Base-by-base conservation (phyloP, 2,888 invertebrate species). In the Tanytarsus gracilentus region DNA sequence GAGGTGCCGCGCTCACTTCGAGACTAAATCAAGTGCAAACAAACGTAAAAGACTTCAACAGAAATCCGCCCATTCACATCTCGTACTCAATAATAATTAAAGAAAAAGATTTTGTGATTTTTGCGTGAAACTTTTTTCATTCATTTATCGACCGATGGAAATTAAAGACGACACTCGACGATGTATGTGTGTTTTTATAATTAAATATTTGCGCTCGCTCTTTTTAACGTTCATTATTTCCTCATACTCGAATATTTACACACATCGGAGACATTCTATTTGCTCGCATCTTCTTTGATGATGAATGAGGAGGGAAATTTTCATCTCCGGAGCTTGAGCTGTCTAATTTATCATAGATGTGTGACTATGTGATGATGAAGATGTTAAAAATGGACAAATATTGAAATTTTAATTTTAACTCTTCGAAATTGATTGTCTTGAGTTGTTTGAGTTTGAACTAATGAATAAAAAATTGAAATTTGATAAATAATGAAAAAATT, bases 361-460 rank as follows among this genome's bases (percentile, higher is more conserved):
- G n/a, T n/a, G n/a, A n/a, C n/a, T n/a, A n/a, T n/a, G n/a, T n/a
- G n/a, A n/a, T 53, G 18, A 55, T 55, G 48, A 58, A 58, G 58
- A 48, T 58, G 58, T 58, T 58, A 58, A 58, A 39, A 21, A 48
- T 21, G 58, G 58, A 48, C 58, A 58, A 30, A 58, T 48, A 58
- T 58, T 56, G 26, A 44, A 27, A 26, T n/a, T 50, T 49, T 21
- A 36, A 36, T 53, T 36, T 55, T 25, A 55, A 39, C 25, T 40
- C 40, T 55, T 40, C 16, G 50, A 50, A 23, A 23, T n/a, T n/a
- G n/a, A n/a, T n/a, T n/a, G n/a, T n/a, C n/a, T n/a, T n/a, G n/a
- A n/a, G n/a, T n/a, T n/a, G n/a, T n/a, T n/a, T n/a, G n/a, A n/a
- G n/a, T n/a, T n/a, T n/a, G n/a, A n/a, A n/a, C n/a, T n/a, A n/a